Evolutionary conservation across 2,888 invertebrate genomes (phyloP), one percentile per base, ranked within the genome.

Genomic region (Drosophila paucipuncta): DNA sequence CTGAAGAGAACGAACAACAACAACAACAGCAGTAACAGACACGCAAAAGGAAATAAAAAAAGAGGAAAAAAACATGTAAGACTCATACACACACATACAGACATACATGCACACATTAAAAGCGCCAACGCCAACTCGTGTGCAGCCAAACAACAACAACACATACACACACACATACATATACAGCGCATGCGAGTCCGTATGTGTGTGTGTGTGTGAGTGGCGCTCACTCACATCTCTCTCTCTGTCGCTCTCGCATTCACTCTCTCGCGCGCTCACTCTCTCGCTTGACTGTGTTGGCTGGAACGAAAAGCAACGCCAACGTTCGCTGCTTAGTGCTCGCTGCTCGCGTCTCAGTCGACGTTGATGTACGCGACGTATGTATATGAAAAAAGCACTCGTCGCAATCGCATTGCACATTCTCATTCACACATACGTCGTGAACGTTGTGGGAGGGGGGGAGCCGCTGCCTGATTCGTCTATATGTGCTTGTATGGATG

Each of bases 71-170:
- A 89, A 83, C 83, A 89, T 89, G 83, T 82, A 90, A 85, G 85
- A 89, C 72, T 79, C 69, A 80, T 68, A 72, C 81, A 58, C n/a
- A 57, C 41, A 58, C 31, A 58, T 58, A 70, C 80, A 84, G 71
- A 79, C 73, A 86, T 73, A 77, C 75, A 82, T 67, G 66, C 68
- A 72, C 76, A 78, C 76, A 76, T 80, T 86, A 74, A 72, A 70
- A 83, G 82, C 90, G 66, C 86, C 80, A 80, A 82, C 83, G 80
- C 82, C 83, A 91, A 90, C 92, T 92, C 91, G 92, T 92, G 90
- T 92, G 91, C 90, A 89, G 80, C 82, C 77, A 80, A 77, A 75
- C 71, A 83, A 77, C 69, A 80, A 67, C 73, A 78, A 77, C 80
- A 72, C 39, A 71, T 30, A 49, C 25, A 60, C 31, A 66, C 33